Percentiles rank a stretch among this genome's conserved stretches.
phyloP scores from a whole-genome alignment of 2,797 vertebrate genomes.

The Cossypha dichroa region DNA sequence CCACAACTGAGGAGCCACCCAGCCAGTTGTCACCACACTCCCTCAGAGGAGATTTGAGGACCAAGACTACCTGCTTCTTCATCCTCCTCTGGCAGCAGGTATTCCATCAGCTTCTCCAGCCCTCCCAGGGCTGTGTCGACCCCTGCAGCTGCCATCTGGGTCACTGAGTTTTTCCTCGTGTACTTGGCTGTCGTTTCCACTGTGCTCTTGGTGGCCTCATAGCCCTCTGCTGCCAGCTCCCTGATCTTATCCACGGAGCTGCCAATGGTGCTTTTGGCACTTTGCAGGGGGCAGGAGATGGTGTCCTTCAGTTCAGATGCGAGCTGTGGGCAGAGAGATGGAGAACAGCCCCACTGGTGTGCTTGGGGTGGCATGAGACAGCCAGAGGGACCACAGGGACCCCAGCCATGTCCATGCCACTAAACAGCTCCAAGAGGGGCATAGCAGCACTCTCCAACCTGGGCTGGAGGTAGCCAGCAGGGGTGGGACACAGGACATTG shows the following conservation, averaged over 20 bases:
- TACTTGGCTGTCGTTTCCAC: slow-evolving; percentile 66
- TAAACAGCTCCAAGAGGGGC: not conserved
- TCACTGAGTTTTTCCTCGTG: slow-evolving; percentile 65
- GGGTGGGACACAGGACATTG: not conserved
- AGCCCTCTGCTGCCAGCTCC: slow-evolving; percentile 61
- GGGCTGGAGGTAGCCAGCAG: not conserved
- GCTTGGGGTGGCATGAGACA: not conserved
- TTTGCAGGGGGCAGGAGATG: slow-evolving; percentile 73
- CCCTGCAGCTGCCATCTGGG: slow-evolving; percentile 73
- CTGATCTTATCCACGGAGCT: slow-evolving; percentile 72
- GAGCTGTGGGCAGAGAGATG: slow-evolving; percentile 51
- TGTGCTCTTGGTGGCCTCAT: slow-evolving; percentile 61
- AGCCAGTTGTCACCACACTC: not conserved
- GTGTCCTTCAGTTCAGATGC: slow-evolving; percentile 77
- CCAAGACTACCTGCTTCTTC: slow-evolving; percentile 71
- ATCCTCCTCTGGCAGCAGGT: slow-evolving; percentile 70
- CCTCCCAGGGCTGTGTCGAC: slow-evolving; percentile 67
- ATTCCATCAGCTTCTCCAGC: slow-evolving; percentile 75
- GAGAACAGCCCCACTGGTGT: not conserved
- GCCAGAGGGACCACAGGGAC: not conserved
- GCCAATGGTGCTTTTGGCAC: slow-evolving; percentile 72
- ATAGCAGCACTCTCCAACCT: not conserved
- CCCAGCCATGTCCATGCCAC: not conserved
- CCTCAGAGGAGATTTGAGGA: not conserved
- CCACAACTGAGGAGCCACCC: not conserved